Evolutionary conservation across 2,113 vertebrate genomes (phyloP), one percentile per base, ranked within the genome.

Genomic region (Lampris incognitus): DNA sequence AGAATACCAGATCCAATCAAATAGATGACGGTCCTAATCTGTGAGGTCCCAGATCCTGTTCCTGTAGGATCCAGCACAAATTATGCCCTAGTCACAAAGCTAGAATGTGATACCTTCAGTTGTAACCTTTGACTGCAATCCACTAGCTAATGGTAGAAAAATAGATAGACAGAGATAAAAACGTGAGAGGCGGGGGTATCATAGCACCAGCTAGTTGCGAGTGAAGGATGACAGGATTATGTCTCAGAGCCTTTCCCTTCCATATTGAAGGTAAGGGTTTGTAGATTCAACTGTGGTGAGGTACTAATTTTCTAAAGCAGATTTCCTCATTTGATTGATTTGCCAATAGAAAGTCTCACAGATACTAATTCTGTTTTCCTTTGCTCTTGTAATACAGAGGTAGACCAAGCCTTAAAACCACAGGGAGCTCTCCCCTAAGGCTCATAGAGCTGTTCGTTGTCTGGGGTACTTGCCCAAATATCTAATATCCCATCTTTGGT

Each of bases 401-500:
- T 66, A 41, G 69, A 66, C 73, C 74, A 64, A 88, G 75, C 82
- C 75, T 87, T 68, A 87, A 90, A 86, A 86, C 57, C 85, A 83
- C 84, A 84, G 72, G 54, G 73, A 78, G 74, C 82, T 80, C 76
- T 76, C 83, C 84, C 82, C 69, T 0, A 42, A 79, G 89, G 72
- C 84, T 50, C n/a, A 8, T 46, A 24, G 40, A 74, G 84, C 76
- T 81, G 81, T 79, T 77, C 74, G 83, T 60, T 74, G 87, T 85
- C 82, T 75, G 66, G 69, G 75, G 55, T 6, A 77, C 82, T 87
- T 89, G 85, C 89, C 87, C 82, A 88, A 88, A 92, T 91, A 89
- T 89, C 89, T 92, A 89, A 90, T 89, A 90, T 87, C 83, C 87
- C 75, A 78, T 87, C 73, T 75, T 79, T 69, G 76, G 91, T 88